A percentile compares a stretch with the other conserved stretches of the same genome.
These are phyloP conservation scores for Eupristina koningsbergeri DNA, from an alignment of 1,140 invertebrate genomes.

Conservation along the genomic window DNA sequence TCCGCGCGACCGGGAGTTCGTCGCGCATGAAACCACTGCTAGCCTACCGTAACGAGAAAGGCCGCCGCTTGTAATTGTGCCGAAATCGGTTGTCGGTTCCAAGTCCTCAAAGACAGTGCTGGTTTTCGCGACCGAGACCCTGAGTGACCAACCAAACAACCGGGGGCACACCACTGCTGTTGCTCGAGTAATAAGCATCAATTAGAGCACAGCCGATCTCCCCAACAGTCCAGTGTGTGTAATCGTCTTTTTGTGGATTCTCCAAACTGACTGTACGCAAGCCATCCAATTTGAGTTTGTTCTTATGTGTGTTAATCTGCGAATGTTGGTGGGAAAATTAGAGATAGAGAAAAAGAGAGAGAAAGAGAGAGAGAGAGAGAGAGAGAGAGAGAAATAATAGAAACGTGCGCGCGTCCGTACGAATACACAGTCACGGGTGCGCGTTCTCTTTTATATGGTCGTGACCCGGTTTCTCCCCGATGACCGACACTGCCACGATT, in stretches of 20 bases:
- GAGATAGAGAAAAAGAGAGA: background rate
- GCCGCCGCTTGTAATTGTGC: background rate
- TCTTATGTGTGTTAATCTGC: background rate
- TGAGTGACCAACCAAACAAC: background rate
- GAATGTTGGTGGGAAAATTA: background rate
- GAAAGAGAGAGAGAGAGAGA: background rate
- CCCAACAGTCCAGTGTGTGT: too few relatives aligned
- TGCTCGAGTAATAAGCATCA: too few relatives aligned
- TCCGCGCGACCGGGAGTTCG: slow-evolving; percentile 41
- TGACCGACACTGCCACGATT: slow-evolving; percentile 64
- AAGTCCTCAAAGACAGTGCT: too few relatives aligned
- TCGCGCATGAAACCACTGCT: slow-evolving; percentile 33
- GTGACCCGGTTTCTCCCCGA: slow-evolving; percentile 68
- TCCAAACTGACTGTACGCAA: background rate
- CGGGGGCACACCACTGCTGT: background rate
- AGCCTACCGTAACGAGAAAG: background rate
- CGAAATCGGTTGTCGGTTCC: too few relatives aligned
- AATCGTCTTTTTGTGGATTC: too few relatives aligned
- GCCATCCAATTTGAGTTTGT: background rate
- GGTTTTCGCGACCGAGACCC: too few relatives aligned
- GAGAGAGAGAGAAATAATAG: background rate
- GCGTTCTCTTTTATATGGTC: slow-evolving; percentile 71
- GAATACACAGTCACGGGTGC: slow-evolving; percentile 44
- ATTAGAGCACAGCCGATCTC: too few relatives aligned
- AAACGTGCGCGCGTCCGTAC: background rate